Evolutionary conservation across 2,797 vertebrate genomes (phyloP).

Genomic region (Myotis planiceps): DNA sequence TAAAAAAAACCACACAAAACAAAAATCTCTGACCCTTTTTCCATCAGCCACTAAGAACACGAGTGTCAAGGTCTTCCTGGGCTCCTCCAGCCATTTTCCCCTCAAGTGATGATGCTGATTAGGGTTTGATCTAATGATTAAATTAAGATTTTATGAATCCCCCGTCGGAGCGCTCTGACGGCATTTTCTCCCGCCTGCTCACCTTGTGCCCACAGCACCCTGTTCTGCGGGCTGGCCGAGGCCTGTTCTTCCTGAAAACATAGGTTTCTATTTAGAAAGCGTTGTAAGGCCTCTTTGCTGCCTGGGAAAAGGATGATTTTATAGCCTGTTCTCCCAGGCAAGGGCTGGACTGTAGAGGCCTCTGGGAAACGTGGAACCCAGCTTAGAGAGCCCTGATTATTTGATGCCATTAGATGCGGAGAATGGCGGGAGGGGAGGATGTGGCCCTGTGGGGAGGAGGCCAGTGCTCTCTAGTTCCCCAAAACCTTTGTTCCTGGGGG

Average conservation of each 20-base stretch:
- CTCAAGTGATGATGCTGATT: constrained; percentile 96
- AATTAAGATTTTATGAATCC: constrained; percentile 95
- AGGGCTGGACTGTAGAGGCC: not conserved
- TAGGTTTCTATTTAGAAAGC: constrained; percentile 63
- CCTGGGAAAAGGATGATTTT: constrained; percentile 4
- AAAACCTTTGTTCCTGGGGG: not conserved
- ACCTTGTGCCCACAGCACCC: constrained; percentile 83
- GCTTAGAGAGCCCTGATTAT: not conserved
- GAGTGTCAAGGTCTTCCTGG: constrained; percentile 89
- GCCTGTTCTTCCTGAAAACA: constrained; percentile 41
- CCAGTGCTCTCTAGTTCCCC: not conserved
- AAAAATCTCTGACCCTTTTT: constrained; percentile 28
- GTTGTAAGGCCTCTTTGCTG: not conserved
- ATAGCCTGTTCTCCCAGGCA: constrained; percentile 24
- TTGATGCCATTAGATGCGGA: not conserved
- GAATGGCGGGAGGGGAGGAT: not conserved
- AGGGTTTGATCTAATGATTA: constrained; percentile 97
- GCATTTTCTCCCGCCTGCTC: constrained; percentile 89
- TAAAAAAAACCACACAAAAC: not conserved
- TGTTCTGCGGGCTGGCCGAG: constrained; percentile 73
- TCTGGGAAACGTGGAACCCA: not conserved
- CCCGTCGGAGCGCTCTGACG: constrained; percentile 91
- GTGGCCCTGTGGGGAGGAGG: not conserved
- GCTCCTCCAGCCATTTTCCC: constrained; percentile 90
- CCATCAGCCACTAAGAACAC: constrained; percentile 82